A percentile compares a stretch with the other conserved stretches of the same genome.
These are phyloP conservation scores for Pteria penguin DNA, from an alignment of 2,888 invertebrate genomes.

Conservation along the genomic window DNA sequence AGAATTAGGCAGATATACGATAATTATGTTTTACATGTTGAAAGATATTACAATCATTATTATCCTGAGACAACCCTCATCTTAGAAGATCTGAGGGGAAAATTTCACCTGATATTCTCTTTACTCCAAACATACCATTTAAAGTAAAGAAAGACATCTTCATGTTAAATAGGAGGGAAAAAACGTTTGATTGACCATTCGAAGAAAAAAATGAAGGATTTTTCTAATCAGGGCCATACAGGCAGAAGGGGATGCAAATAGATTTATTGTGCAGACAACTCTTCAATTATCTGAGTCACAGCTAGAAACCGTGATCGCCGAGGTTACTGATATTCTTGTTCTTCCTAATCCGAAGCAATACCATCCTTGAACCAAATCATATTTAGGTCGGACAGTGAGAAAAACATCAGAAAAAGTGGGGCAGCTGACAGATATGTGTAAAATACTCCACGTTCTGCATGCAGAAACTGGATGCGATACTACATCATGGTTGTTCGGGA, in stretches of 20 bases:
- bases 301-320: neutral
- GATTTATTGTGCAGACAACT: neutral
- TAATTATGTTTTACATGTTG: neutral
- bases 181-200: too few species aligned
- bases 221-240: neutral
- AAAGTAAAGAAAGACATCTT: neutral
- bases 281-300: slow-evolving; percentile 1
- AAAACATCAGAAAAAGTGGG: neutral
- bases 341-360: neutral
- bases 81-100: neutral
- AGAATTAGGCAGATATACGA: neutral
- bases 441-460: neutral
- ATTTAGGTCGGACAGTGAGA: neutral
- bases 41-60: neutral
- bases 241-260: neutral
- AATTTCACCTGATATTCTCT: neutral
- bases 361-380: neutral
- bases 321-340: slow-evolving; percentile 10
- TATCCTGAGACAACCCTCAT: neutral
- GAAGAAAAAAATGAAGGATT: neutral
- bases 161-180: neutral
- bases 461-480: neutral
- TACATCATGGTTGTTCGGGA: neutral
- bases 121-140: neutral
- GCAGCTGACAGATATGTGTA: neutral